Conservation (phyloP, 2,113 vertebrate genomes). For the Aphyosemion australe region DNA sequence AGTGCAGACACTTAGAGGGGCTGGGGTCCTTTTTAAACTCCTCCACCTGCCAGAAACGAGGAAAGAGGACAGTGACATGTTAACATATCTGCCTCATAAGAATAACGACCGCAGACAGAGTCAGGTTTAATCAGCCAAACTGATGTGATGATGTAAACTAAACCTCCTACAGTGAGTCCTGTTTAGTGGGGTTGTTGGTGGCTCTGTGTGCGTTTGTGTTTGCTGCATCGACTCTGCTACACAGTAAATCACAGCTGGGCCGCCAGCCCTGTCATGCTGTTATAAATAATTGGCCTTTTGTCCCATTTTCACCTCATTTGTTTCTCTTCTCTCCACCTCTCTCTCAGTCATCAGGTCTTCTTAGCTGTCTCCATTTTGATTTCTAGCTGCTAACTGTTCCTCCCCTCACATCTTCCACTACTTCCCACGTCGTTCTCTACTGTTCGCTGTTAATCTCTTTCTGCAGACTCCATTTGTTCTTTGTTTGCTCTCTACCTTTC, state of each 20-base stretch:
- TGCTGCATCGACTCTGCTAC: constrained; percentile 23
- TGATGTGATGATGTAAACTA: constrained; percentile 10
- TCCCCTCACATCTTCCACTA: not conserved
- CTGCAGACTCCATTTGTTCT: not conserved
- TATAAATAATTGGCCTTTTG: constrained; percentile 78
- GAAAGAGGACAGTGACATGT: not conserved
- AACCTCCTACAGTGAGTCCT: not conserved
- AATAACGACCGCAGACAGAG: too few relatives aligned
- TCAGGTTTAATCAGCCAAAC: not conserved
- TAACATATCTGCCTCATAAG: too few relatives aligned
- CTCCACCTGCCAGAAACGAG: constrained; percentile 83
- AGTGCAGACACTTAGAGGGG: constrained; percentile 92
- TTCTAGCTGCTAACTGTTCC: constrained; percentile 2
- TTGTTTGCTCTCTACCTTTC: not conserved
- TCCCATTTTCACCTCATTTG: constrained; percentile 61
- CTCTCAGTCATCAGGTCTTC: constrained; percentile 20
- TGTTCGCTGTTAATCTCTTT: constrained; percentile 19
- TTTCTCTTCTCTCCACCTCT: constrained; percentile 40
- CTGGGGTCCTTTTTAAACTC: constrained; percentile 95
- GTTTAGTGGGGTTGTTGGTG: constrained; percentile 16
- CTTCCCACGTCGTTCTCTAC: constrained; percentile 18
- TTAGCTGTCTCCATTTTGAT: constrained; percentile 16
- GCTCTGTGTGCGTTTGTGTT: constrained; percentile 29
- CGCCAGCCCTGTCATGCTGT: constrained; percentile 32
- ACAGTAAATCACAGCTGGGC: constrained; percentile 46